A percentile compares a stretch with the other conserved stretches of the same genome.
Conservation (phyloP, 2,888 invertebrate species). For the Aphodius granarius region DNA sequence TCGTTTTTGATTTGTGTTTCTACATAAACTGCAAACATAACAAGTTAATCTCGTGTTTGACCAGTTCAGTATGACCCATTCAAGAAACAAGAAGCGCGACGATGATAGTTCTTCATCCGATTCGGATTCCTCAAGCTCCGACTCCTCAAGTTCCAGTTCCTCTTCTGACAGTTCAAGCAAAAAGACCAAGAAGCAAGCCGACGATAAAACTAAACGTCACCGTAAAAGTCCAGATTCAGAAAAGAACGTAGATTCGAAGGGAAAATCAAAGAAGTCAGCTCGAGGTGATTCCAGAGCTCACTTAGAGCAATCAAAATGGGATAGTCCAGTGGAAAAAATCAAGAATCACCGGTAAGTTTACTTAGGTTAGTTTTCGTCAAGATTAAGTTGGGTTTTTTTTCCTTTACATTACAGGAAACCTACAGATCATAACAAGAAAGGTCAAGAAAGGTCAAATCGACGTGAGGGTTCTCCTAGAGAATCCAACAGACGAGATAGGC, state of each 20-base stretch:
- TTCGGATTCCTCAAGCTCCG: slow-evolving; percentile 10
- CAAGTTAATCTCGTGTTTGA: neutral
- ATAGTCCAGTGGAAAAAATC: slow-evolving; percentile 35
- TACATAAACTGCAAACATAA: too few relatives aligned
- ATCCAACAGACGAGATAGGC: slow-evolving; percentile 11
- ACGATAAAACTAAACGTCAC: neutral
- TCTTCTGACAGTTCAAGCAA: slow-evolving; percentile 13
- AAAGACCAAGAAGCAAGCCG: slow-evolving; percentile 12
- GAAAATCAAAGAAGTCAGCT: neutral
- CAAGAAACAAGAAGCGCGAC: slow-evolving; percentile 1
- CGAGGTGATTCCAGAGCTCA: neutral
- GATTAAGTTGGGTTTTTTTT: neutral
- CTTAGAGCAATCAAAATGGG: slow-evolving; percentile 37
- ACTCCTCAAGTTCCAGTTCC: slow-evolving; percentile 19
- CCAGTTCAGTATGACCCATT: neutral
- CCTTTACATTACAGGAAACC: neutral
- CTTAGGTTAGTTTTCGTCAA: slow-evolving; percentile 2
- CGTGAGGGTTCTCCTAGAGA: neutral
- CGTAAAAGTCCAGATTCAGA: too few relatives aligned
- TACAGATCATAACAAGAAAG: neutral
- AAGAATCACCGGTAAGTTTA: slow-evolving; percentile 23
- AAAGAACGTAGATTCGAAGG: neutral
- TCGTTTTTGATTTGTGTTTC: too few relatives aligned
- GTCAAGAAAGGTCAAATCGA: neutral
- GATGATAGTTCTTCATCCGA: slow-evolving; percentile 16